phyloP scores from a whole-genome alignment of 2,113 vertebrate genomes.

The Ptychochromis oligacanthus region DNA sequence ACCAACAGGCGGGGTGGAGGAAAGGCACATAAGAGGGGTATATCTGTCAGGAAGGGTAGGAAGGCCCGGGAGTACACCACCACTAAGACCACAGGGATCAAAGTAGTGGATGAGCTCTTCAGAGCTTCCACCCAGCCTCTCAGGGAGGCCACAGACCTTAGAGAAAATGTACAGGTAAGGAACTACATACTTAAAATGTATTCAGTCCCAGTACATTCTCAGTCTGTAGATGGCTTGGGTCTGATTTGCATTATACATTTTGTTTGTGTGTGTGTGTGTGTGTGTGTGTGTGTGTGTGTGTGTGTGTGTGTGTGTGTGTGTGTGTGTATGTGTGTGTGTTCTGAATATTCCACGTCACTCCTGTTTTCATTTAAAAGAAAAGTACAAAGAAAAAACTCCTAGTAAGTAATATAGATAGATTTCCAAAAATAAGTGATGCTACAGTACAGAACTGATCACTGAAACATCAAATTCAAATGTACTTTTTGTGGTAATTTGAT shows the following conservation, averaged over 20 bases:
- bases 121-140: conserved; percentile 88
- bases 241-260: neutral
- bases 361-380: neutral
- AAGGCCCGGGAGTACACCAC: conserved; percentile 89
- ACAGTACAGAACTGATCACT: neutral
- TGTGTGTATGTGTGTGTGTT: too few species aligned
- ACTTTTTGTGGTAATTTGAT: neutral
- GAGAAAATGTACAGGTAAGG: conserved; percentile 92
- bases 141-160: conserved; percentile 90
- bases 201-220: accelerated
- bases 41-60: conserved; percentile 87
- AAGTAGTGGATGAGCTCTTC: conserved; percentile 91
- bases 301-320: neutral
- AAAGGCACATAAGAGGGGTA: conserved; percentile 87
- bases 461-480: neutral
- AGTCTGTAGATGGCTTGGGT: neutral
- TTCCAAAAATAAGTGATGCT: neutral
- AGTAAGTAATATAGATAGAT: neutral
- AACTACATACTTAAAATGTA: neutral
- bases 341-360: neutral
- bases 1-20: conserved; percentile 89
- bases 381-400: neutral
- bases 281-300: too few species aligned
- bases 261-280: neutral
- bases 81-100: conserved; percentile 89